phyloP scores from a whole-genome alignment of 2,888 invertebrate genomes.

The Chrysopilus asiliformis region DNA sequence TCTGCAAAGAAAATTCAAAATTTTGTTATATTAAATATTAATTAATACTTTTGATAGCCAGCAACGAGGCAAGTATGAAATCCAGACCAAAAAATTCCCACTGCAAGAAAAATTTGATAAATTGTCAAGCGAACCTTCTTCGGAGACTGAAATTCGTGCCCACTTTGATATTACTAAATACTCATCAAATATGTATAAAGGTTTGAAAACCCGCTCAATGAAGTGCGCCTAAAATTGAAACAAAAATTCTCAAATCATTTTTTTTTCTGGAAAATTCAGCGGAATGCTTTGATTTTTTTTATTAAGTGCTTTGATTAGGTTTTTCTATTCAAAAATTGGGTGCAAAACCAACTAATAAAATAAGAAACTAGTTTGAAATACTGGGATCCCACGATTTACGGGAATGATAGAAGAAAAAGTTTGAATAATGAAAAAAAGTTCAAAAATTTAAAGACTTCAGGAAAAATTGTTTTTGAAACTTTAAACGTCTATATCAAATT shows the following conservation, averaged over 20 bases:
- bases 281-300: constrained; percentile 1
- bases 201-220: constrained; percentile 5
- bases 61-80: not conserved
- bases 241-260: too few species aligned
- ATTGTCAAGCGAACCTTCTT: constrained; percentile 12
- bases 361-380: too few species aligned
- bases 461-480: too few species aligned
- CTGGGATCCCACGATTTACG: too few species aligned
- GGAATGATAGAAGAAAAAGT: too few species aligned
- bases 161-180: constrained; percentile 8
- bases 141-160: constrained; percentile 7
- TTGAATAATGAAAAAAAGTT: too few species aligned
- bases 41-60: not conserved
- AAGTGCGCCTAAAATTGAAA: constrained; percentile 7
- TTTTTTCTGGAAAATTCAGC: not conserved
- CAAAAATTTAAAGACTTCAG: too few species aligned
- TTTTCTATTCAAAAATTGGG: not conserved
- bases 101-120: not conserved
- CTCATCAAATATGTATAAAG: constrained; percentile 8
- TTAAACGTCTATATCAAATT: too few species aligned
- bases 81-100: not conserved
- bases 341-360: not conserved
- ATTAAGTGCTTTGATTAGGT: not conserved
- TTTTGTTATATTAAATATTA: not conserved
- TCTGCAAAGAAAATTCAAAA: not conserved